Evolutionary conservation across 2,888 invertebrate genomes (phyloP).

Genomic region (Teleogryllus oceanicus): DNA sequence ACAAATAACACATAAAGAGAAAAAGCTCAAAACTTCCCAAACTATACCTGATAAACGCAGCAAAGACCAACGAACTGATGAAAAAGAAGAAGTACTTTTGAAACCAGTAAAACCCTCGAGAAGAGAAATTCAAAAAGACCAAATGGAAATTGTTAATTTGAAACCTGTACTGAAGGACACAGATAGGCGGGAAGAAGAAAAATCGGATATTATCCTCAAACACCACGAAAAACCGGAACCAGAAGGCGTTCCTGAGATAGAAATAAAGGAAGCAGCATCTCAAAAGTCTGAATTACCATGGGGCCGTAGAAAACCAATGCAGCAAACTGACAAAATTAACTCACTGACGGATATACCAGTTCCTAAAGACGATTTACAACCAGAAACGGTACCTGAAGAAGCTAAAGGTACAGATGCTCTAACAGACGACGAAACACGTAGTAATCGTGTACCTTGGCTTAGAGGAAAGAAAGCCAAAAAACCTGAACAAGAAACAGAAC

Average conservation of each 20-base stretch:
- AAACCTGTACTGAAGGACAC: neutral
- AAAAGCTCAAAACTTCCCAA: too few relatives aligned
- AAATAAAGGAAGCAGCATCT: constrained; percentile 30
- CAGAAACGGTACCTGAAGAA: too few relatives aligned
- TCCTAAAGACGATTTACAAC: neutral
- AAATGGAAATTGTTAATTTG: constrained; percentile 20
- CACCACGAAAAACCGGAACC: neutral
- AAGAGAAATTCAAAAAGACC: constrained; percentile 35
- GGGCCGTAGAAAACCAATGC: constrained; percentile 3
- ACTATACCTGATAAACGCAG: too few relatives aligned
- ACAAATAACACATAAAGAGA: too few relatives aligned
- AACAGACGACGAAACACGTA: neutral
- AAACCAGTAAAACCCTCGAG: constrained; percentile 44
- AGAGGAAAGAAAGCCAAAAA: constrained; percentile 36
- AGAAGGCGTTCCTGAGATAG: constrained; percentile 12
- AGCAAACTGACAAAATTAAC: neutral
- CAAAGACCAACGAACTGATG: constrained; percentile 43
- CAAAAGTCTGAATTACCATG: constrained; percentile 27
- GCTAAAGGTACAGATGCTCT: too few relatives aligned
- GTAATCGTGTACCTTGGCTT: constrained; percentile 23
- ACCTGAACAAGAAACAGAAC: constrained; percentile 41
- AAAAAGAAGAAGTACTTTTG: constrained; percentile 52
- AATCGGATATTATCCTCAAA: constrained; percentile 31
- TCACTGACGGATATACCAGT: neutral
- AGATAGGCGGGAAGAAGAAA: constrained; percentile 41